Percentiles rank a stretch among this genome's conserved stretches.
Conservation (phyloP, 2,888 invertebrate species). For the Trissolcus brochymenae region DNA sequence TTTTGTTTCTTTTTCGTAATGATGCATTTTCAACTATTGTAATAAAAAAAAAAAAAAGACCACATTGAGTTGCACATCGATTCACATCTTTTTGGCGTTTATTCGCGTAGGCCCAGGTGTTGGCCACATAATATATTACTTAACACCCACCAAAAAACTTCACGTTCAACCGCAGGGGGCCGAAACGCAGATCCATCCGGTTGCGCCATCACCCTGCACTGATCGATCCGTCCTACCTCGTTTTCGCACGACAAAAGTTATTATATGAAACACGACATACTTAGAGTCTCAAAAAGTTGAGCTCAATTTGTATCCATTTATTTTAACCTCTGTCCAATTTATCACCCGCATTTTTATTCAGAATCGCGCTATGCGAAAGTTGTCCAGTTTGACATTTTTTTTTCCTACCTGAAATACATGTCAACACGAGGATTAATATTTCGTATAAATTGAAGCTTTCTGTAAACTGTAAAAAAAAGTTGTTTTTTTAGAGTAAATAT, state of each 20-base stretch:
- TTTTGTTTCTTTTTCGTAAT: no score
- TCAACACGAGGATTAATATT: no score
- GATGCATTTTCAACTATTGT: no score
- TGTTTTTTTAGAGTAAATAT: no score
- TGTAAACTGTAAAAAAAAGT: no score
- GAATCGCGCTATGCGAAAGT: no score
- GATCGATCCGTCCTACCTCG: slow-evolving; percentile 55
- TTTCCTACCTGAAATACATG: no score
- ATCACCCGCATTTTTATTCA: no score
- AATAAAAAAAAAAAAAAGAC: no score
- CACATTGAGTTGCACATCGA: slow-evolving; percentile 43
- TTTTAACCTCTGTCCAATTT: background rate
- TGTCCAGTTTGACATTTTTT: no score
- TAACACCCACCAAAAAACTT: slow-evolving; percentile 65
- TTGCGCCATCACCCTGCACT: slow-evolving; percentile 44
- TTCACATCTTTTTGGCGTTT: slow-evolving; percentile 61
- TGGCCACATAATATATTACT: slow-evolving; percentile 72
- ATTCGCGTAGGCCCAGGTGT: slow-evolving; percentile 68
- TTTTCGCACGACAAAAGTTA: slow-evolving; percentile 46
- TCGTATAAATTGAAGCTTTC: no score
- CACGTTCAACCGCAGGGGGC: slow-evolving; percentile 54
- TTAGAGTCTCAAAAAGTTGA: slow-evolving; percentile 17
- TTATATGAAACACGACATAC: slow-evolving; percentile 37
- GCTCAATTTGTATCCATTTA: slow-evolving; percentile 26
- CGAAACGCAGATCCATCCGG: slow-evolving; percentile 48